A percentile compares a stretch with the other conserved stretches of the same genome.
Conservation (phyloP, 1,140 invertebrate genomes). For the Sinonovacula constricta region DNA sequence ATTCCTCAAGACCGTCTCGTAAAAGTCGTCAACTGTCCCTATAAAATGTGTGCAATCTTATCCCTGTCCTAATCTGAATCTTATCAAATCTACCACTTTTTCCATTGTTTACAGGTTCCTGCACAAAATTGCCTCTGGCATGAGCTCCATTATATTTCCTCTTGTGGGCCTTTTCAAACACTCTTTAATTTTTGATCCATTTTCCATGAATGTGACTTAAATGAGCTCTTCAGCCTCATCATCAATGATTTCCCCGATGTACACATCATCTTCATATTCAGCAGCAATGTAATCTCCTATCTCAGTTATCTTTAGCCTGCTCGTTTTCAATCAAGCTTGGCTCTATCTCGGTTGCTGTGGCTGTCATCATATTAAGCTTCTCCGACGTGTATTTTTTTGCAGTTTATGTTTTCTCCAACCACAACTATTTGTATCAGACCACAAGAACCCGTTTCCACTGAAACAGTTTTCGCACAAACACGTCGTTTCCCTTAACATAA, state of each 20-base stretch:
- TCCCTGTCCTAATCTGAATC: no score
- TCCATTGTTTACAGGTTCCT: no score
- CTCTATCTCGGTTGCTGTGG: neutral
- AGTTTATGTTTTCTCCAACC: neutral
- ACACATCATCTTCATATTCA: neutral
- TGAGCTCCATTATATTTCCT: neutral
- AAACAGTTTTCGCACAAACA: neutral
- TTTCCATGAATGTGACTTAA: neutral
- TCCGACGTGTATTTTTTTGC: neutral
- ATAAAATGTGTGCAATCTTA: no score
- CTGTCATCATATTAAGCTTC: neutral
- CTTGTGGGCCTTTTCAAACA: neutral
- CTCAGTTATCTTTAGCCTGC: no score
- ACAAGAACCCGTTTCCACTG: neutral
- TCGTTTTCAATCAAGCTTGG: neutral
- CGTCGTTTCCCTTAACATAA: neutral
- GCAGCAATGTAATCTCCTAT: neutral
- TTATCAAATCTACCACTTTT: no score
- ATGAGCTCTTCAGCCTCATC: neutral
- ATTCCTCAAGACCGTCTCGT: no score
- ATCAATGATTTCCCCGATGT: neutral
- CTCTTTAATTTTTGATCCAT: neutral
- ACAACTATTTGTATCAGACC: neutral
- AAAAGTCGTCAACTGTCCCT: no score
- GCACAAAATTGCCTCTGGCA: no score